phyloP scores from a whole-genome alignment of 2,113 vertebrate species.

The Hippocampus mohnikei region DNA sequence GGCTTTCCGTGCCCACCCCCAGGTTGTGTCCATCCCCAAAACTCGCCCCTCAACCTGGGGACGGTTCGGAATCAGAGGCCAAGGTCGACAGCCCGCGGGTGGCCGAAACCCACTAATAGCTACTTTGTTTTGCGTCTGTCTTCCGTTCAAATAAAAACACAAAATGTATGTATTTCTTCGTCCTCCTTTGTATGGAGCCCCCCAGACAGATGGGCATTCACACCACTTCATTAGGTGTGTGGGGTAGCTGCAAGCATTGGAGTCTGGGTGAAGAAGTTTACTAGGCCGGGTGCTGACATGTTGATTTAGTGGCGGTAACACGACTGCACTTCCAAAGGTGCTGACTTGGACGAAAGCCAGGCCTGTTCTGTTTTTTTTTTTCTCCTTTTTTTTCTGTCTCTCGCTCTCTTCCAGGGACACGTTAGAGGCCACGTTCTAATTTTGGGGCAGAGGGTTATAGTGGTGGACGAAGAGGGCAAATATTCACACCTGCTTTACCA shows the following conservation, averaged over 20 bases:
- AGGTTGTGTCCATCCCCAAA: constrained; percentile 36
- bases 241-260: constrained; percentile 61
- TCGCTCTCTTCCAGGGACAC: constrained; percentile 55
- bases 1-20: constrained; percentile 51
- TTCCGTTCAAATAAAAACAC: background rate
- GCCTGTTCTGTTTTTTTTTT: constrained; percentile 45
- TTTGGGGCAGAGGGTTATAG: constrained; percentile 53
- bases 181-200: constrained; percentile 16
- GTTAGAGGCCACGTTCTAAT: constrained; percentile 69
- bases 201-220: constrained; percentile 47
- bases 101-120: constrained; percentile 9
- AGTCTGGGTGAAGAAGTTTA: constrained; percentile 69
- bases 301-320: constrained; percentile 78
- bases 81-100: constrained; percentile 29
- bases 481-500: constrained; percentile 65
- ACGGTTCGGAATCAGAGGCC: constrained; percentile 49
- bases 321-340: constrained; percentile 77
- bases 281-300: constrained; percentile 73
- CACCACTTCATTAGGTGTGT: constrained; percentile 65
- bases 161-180: constrained; percentile 3
- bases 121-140: constrained; percentile 1
- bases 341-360: constrained; percentile 77
- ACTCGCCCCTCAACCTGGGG: constrained; percentile 25
- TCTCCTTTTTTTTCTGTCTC: constrained; percentile 40
- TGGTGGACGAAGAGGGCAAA: constrained; percentile 58